phyloP scores from a whole-genome alignment of 2,888 invertebrate genomes.

The Drosophila monieri region DNA sequence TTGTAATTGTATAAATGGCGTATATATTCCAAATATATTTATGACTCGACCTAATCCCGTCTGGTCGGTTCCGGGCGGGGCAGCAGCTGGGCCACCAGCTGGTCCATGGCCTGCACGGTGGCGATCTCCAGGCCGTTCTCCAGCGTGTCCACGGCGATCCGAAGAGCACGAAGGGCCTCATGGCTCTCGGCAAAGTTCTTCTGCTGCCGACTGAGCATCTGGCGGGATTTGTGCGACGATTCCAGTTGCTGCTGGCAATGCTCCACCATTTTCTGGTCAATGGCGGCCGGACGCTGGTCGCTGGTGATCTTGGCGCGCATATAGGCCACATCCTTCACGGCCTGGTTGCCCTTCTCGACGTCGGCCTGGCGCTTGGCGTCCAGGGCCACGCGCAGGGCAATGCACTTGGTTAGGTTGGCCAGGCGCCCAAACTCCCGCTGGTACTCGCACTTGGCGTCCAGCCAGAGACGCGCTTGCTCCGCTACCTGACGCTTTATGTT shows the following conservation, averaged over 20 bases:
- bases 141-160: slow-evolving; percentile 53
- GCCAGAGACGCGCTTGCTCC: slow-evolving; percentile 65
- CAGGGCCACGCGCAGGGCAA: slow-evolving; percentile 9
- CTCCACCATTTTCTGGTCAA: neutral
- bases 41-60: neutral
- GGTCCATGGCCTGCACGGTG: slow-evolving; percentile 66
- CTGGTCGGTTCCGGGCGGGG: neutral
- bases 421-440: slow-evolving; percentile 56
- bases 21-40: slow-evolving; percentile 6
- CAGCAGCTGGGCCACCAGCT: slow-evolving; percentile 57
- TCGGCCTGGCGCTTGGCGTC: neutral
- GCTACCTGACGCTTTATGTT: slow-evolving; percentile 73
- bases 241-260: slow-evolving; percentile 10
- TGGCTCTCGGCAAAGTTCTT: slow-evolving; percentile 56
- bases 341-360: neutral
- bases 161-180: slow-evolving; percentile 59
- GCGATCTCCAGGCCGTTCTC: slow-evolving; percentile 69
- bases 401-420: slow-evolving; percentile 50
- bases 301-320: slow-evolving; percentile 10
- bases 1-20: neutral
- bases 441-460: slow-evolving; percentile 72
- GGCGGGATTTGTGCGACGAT: slow-evolving; percentile 4
- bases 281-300: slow-evolving; percentile 8
- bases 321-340: neutral
- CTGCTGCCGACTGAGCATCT: slow-evolving; percentile 35